Base-by-base conservation (phyloP, 2,113 vertebrate genomes). In the Pollachius pollachius region DNA sequence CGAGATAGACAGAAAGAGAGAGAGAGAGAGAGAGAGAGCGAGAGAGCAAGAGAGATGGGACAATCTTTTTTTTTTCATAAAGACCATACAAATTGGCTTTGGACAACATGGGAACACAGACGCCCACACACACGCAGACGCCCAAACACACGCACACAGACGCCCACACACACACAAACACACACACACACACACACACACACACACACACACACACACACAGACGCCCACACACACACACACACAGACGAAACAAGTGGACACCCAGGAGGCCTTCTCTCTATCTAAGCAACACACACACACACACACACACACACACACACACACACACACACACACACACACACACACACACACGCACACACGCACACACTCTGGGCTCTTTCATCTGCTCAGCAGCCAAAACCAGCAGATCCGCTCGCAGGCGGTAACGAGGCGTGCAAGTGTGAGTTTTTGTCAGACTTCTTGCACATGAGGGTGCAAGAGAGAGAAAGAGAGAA, bases 331-430 rank as follows among this genome's bases (percentile, higher is more conserved):
- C 19, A n/a, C 41, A 30, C 30, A 6, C 0, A 59, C 16, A 54
- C 52, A 54, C 52, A 54, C 52, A 54, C 52, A 15, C 52, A 52
- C 52, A 15, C 64, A 52, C 48, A 9, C 18, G 52, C 64, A 52
- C 18, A 52, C 19, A 66, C 19, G 11, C 41, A 30, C 30, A 6
- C 0, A 59, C 16, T 19, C 58, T 9, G 30, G 30, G 30, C 30
- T 30, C 30, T 30, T 30, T 30, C 30, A 30, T 30, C 77, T 74
- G 56, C 69, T 77, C 69, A 66, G 66, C 58, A 81, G 71, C 73
- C 61, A 23, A 78, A 71, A 75, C 71, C 65, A 12, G 73, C 65
- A 76, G 78, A 71, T 18, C 59, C 63, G 72, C 65, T 74, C 11
- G 11, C 70, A 62, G 70, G 69, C 56, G 58, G 76, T 62, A 80